phyloP scores from a whole-genome alignment of 2,113 vertebrate species.

The Oplegnathus fasciatus region DNA sequence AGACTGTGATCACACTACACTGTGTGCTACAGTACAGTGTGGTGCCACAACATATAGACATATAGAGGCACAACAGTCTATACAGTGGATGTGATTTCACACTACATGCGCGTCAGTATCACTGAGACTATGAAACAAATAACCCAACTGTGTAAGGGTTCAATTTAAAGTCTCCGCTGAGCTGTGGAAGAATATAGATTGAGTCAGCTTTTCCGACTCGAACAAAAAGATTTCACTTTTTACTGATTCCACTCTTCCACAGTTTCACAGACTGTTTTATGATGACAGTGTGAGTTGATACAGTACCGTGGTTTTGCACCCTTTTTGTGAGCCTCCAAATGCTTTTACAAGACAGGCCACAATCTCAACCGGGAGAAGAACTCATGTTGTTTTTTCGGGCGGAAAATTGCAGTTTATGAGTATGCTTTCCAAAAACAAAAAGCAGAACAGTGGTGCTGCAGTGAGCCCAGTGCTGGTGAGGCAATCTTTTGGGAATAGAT shows the following conservation, averaged over 20 bases:
- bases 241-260: conserved; percentile 38
- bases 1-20: not conserved
- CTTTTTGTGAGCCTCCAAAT: conserved; percentile 27
- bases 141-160: conserved; percentile 65
- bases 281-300: conserved; percentile 47
- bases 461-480: not conserved
- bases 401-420: conserved; percentile 48
- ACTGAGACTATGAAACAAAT: conserved; percentile 60
- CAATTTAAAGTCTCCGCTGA: conserved; percentile 68
- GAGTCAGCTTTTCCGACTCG: conserved; percentile 64
- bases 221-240: conserved; percentile 56
- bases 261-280: conserved; percentile 44
- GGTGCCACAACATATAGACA: too few relatives aligned
- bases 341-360: conserved; percentile 40
- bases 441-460: not conserved
- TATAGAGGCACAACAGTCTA: not conserved
- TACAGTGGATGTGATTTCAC: conserved; percentile 45
- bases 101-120: conserved; percentile 34
- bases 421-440: conserved; percentile 14
- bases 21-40: not conserved
- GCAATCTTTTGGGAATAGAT: not conserved
- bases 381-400: conserved; percentile 30
- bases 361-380: conserved; percentile 7
- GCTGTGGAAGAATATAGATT: conserved; percentile 63
- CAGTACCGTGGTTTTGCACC: conserved; percentile 17